Conservation (phyloP, 2,113 vertebrate genomes). For the Cheirogaleus medius region DNA sequence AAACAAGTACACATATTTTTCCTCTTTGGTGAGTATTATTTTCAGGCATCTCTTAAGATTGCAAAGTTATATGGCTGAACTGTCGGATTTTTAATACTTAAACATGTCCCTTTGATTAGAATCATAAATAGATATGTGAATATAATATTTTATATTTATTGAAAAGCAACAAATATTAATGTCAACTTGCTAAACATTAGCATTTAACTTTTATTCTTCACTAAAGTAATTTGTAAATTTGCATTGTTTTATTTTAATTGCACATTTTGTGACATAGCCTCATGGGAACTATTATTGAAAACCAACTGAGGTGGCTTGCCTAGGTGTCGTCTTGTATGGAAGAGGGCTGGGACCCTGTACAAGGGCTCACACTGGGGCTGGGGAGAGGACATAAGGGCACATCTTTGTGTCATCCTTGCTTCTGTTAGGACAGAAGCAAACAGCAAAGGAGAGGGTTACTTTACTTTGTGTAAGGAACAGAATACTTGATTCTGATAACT, state of each 20-base stretch:
- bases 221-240: not conserved
- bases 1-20: not conserved
- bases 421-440: constrained; percentile 10
- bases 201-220: not conserved
- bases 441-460: not conserved
- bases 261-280: not conserved
- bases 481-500: not conserved
- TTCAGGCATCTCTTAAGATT: not conserved
- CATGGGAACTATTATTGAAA: not conserved
- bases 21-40: not conserved
- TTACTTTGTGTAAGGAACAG: not conserved
- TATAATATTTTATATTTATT: not conserved
- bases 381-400: not conserved
- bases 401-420: not conserved
- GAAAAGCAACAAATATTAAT: constrained; percentile 15
- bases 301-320: not conserved
- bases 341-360: not conserved
- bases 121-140: not conserved
- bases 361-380: not conserved
- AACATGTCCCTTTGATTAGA: not conserved
- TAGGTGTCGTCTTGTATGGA: not conserved
- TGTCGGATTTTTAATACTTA: not conserved
- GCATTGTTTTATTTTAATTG: constrained; percentile 8
- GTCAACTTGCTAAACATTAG: not conserved
- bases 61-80: not conserved